phyloP scores from a whole-genome alignment of 2,113 vertebrate genomes.

The Azemiops feae region DNA sequence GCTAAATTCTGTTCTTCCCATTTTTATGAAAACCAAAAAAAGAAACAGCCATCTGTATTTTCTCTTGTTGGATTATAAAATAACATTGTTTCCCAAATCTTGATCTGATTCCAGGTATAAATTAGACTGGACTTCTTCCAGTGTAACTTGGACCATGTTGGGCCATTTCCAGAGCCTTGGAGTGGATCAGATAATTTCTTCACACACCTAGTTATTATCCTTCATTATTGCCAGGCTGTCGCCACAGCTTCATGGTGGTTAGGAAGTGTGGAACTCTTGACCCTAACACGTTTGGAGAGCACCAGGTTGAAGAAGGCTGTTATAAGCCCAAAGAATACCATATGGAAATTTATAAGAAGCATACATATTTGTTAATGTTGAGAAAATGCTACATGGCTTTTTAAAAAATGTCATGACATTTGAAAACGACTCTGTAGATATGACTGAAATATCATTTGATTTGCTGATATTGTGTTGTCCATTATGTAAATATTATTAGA shows the following conservation, averaged over 20 bases:
- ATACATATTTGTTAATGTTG: constrained; percentile 19
- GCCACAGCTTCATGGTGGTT: neutral
- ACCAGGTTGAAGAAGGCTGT: neutral
- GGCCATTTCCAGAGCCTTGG: neutral
- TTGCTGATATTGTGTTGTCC: neutral
- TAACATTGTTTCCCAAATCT: neutral
- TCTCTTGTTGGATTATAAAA: neutral
- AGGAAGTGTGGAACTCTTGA: neutral
- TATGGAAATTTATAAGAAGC: constrained; percentile 15
- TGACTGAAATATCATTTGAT: constrained; percentile 43
- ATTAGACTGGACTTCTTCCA: neutral
- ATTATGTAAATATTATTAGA: constrained; percentile 24
- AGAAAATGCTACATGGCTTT: constrained; percentile 14
- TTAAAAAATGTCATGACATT: constrained; percentile 53
- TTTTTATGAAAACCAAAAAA: neutral
- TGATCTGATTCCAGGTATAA: neutral
- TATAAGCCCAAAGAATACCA: neutral
- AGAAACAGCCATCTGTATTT: neutral
- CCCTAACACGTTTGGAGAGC: neutral
- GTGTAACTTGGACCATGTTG: neutral
- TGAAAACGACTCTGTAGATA: constrained; percentile 44
- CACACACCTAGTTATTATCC: neutral
- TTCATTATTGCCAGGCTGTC: neutral
- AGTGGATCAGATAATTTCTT: neutral
- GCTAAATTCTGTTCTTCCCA: neutral